Percentiles rank a stretch among this genome's conserved stretches.
Evolutionary conservation across 1,140 invertebrate genomes (phyloP).

Genomic region (Palaemon carinicauda): DNA sequence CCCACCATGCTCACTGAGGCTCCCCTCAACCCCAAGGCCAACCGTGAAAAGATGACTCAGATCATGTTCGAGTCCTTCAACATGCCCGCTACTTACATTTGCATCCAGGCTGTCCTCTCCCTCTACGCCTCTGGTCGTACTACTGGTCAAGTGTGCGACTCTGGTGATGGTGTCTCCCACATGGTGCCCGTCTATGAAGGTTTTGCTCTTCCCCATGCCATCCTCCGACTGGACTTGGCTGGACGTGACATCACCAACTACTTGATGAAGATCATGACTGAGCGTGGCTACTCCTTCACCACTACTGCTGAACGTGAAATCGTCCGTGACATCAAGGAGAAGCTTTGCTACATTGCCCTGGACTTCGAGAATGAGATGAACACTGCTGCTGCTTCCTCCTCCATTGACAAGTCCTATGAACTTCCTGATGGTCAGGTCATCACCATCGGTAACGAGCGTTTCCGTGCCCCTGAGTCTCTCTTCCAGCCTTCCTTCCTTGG

Average conservation of each 20-base stretch:
- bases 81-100: conserved; percentile 66
- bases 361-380: too few relatives aligned
- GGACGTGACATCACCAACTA: conserved; percentile 40
- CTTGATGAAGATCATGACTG: conserved; percentile 74
- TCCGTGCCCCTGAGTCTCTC: conserved; percentile 78
- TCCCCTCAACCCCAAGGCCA: conserved; percentile 90
- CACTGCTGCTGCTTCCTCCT: too few relatives aligned
- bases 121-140: not conserved
- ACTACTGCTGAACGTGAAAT: conserved; percentile 86
- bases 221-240: conserved; percentile 37
- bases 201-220: conserved; percentile 39
- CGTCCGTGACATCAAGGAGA: too few relatives aligned
- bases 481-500: conserved; percentile 82
- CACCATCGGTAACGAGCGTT: too few relatives aligned
- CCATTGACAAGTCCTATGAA: too few relatives aligned
- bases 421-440: too few relatives aligned
- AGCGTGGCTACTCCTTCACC: conserved; percentile 70
- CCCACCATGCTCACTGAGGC: conserved; percentile 87
- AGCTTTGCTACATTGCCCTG: too few relatives aligned
- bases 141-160: not conserved
- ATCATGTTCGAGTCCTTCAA: conserved; percentile 73
- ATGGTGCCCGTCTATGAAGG: conserved; percentile 18
- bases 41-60: conserved; percentile 78
- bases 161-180: not conserved
- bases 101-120: not conserved